These are phyloP conservation scores for Corythucha ciliata DNA, from an alignment of 2,888 invertebrate species.

Conservation along the genomic window DNA sequence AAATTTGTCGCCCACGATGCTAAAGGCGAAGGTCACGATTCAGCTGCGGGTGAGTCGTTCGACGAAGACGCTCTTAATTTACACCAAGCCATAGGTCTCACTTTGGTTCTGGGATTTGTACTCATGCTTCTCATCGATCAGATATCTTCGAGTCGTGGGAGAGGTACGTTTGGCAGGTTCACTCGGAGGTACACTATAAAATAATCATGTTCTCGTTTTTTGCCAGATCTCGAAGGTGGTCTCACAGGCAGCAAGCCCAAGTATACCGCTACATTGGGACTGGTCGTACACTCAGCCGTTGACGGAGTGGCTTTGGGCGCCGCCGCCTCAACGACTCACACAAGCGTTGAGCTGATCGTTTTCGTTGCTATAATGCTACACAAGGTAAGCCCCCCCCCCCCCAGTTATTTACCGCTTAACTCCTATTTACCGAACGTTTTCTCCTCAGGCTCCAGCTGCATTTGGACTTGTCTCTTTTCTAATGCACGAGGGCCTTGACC, in stretches of 20 bases:
- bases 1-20: background rate
- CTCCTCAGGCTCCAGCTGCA: slow-evolving; percentile 80
- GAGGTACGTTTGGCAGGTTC: slow-evolving; percentile 41
- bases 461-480: slow-evolving; percentile 97
- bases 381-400: slow-evolving; percentile 54
- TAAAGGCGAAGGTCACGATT: background rate
- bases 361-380: slow-evolving; percentile 98
- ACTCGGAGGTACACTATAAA: slow-evolving; percentile 36
- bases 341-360: slow-evolving; percentile 94
- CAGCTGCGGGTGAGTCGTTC: background rate
- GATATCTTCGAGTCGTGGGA: slow-evolving; percentile 50
- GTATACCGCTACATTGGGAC: slow-evolving; percentile 88
- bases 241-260: slow-evolving; percentile 49
- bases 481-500: slow-evolving; percentile 87
- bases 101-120: slow-evolving; percentile 88
- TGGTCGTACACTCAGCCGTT: slow-evolving; percentile 97
- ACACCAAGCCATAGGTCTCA: slow-evolving; percentile 79
- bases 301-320: slow-evolving; percentile 98
- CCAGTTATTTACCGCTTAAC: no score
- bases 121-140: slow-evolving; percentile 97
- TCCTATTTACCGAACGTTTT: no score
- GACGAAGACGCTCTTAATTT: slow-evolving; percentile 44
- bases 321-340: slow-evolving; percentile 90
- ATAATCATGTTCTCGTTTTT: slow-evolving; percentile 37
- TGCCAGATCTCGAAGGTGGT: slow-evolving; percentile 41